Evolutionary conservation across 2,113 vertebrate species (phyloP), one percentile per base, ranked within the genome.

Genomic region (Trachemys scripta): DNA sequence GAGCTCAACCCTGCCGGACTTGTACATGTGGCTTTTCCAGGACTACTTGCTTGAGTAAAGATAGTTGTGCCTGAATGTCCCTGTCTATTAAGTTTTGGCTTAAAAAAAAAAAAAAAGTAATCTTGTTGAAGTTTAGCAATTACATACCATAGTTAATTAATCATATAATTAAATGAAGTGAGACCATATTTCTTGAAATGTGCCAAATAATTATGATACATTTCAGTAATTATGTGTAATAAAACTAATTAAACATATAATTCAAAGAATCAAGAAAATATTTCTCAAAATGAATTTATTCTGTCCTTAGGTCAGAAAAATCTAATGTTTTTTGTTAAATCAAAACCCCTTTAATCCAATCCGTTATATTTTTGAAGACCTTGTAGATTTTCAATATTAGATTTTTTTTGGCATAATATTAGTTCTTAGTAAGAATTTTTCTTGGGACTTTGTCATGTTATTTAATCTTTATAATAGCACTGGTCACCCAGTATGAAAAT

Each of bases 201-300:
- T 97, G 96, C 96, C 97, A 97, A 94, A 98, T 97, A 96, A 98
- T 97, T 97, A 97, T 97, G 95, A 97, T 97, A 97, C 96, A 95
- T 97, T 96, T 96, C 96, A 92, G 95, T 96, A 98, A 97, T 98
- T 97, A 97, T 0, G 29, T 96, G 90, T 97, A 98, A 97, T 96
- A 97, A 98, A 97, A 97, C 95, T 97, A 97, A 97, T 98, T 97
- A 97, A 97, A 98, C 94, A 96, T 95, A 95, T 96, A 97, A 96
- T 96, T 96, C 96, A 96, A 94, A 96, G 94, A 94, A 96, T 95
- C 96, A 94, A 79, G 95, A 96, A 97, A 95, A 95, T 95, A 90
- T 95, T 96, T 90, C 93, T 96, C 94, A 84, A 89, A 96, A 94
- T 96, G 16, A 93, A 97, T 76, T 90, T 96, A 97, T 95, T 62